Conservation (phyloP, 2,888 invertebrate genomes). For the Lepidocyrtoides sp. region DNA sequence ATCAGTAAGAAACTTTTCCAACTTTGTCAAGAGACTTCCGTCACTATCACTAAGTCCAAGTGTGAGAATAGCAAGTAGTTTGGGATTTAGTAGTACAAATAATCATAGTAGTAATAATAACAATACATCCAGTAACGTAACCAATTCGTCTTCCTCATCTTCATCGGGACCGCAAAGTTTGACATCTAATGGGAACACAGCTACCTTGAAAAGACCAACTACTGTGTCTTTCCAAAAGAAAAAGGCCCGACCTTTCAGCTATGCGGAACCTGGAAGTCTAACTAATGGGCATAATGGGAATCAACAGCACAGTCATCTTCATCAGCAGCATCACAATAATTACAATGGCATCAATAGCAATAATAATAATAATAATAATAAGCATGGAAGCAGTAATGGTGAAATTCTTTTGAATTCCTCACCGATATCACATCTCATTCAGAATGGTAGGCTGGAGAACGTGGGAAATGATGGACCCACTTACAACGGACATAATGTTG, state of each 20-base stretch:
- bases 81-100: slow-evolving; percentile 62
- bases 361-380: background rate
- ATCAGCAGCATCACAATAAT: slow-evolving; percentile 9
- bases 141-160: background rate
- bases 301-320: slow-evolving; percentile 50
- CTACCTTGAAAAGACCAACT: slow-evolving; percentile 63
- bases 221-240: slow-evolving; percentile 73
- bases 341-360: slow-evolving; percentile 4
- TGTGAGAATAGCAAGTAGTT: slow-evolving; percentile 70
- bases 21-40: slow-evolving; percentile 64
- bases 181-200: slow-evolving; percentile 37
- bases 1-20: slow-evolving; percentile 71
- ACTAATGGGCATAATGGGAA: slow-evolving; percentile 10
- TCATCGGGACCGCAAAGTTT: slow-evolving; percentile 14
- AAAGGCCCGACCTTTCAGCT: slow-evolving; percentile 75
- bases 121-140: background rate
- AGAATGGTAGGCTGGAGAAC: slow-evolving; percentile 47
- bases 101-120: slow-evolving; percentile 19
- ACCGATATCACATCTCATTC: slow-evolving; percentile 25
- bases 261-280: slow-evolving; percentile 73
- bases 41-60: slow-evolving; percentile 67
- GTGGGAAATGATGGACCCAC: slow-evolving; percentile 52
- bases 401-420: slow-evolving; percentile 17
- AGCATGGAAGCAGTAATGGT: slow-evolving; percentile 17
- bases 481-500: slow-evolving; percentile 81